Conservation (phyloP, 2,888 invertebrate species). For the Steinernema hermaphroditum region DNA sequence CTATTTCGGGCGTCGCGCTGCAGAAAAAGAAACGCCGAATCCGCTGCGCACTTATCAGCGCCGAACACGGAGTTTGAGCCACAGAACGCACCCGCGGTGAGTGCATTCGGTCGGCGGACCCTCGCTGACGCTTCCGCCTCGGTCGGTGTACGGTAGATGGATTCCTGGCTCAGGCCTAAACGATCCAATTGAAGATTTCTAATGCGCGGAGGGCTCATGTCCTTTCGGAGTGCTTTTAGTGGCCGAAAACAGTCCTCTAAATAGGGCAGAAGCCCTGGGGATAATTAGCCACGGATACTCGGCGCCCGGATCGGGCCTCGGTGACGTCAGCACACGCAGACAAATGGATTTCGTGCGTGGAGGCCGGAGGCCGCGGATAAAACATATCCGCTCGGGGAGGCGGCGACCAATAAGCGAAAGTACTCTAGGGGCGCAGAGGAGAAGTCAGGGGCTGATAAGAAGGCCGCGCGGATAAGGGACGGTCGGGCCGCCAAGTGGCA, state of each 20-base stretch:
- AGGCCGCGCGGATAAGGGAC: too few species aligned
- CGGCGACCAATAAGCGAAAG: slow-evolving; percentile 23
- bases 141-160: too few species aligned
- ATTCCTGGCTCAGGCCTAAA: too few species aligned
- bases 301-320: not conserved
- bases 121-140: too few species aligned
- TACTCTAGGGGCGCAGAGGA: slow-evolving; percentile 5
- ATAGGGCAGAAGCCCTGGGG: not conserved
- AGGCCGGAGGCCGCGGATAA: slow-evolving; percentile 1
- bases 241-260: too few species aligned
- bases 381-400: slow-evolving; percentile 10
- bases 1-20: slow-evolving; percentile 24
- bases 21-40: slow-evolving; percentile 17
- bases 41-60: not conserved
- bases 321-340: slow-evolving; percentile 9
- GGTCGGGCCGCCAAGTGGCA: too few species aligned
- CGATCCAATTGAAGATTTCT: too few species aligned
- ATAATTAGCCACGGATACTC: slow-evolving; percentile 12
- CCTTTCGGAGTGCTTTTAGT: too few species aligned
- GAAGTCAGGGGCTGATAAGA: too few species aligned
- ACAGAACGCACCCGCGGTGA: not conserved
- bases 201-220: too few species aligned
- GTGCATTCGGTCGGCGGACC: not conserved
- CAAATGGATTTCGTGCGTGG: slow-evolving; percentile 24
- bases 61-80: not conserved